These are phyloP conservation scores for Acleris laterana DNA, from an alignment of 2,888 invertebrate genomes.

Conservation along the genomic window DNA sequence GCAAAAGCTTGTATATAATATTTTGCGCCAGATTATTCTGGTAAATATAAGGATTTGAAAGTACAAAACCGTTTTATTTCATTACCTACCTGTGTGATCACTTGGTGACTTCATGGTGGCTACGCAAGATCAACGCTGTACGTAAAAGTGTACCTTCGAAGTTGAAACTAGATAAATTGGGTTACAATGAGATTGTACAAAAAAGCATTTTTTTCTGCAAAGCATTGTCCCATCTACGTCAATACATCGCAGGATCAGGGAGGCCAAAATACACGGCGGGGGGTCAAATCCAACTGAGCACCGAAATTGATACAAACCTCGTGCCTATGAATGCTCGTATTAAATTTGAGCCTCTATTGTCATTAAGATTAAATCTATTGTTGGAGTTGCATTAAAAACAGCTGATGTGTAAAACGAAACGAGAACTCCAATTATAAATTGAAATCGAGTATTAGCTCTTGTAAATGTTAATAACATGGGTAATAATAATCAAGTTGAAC, in stretches of 20 bases:
- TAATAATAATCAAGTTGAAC: not conserved
- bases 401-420: slow-evolving; percentile 27
- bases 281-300: slow-evolving; percentile 66
- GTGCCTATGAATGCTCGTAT: slow-evolving; percentile 63
- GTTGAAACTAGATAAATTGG: too few species aligned
- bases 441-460: slow-evolving; percentile 5
- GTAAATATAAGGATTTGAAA: too few species aligned
- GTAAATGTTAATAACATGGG: not conserved
- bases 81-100: too few species aligned
- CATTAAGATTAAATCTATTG: slow-evolving; percentile 33
- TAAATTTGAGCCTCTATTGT: slow-evolving; percentile 53
- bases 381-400: slow-evolving; percentile 11
- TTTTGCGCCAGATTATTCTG: too few species aligned
- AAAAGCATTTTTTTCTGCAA: not conserved
- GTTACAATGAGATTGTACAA: too few species aligned
- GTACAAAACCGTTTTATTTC: too few species aligned
- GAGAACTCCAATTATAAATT: slow-evolving; percentile 7
- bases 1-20: too few species aligned
- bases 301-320: slow-evolving; percentile 79
- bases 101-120: too few species aligned
- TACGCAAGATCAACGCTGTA: too few species aligned
- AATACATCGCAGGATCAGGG: slow-evolving; percentile 44
- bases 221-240: slow-evolving; percentile 15
- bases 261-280: slow-evolving; percentile 56
- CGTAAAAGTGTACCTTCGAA: too few species aligned